These are phyloP conservation scores for Characodon lateralis DNA, from an alignment of 2,797 vertebrate genomes.

Conservation along the genomic window DNA sequence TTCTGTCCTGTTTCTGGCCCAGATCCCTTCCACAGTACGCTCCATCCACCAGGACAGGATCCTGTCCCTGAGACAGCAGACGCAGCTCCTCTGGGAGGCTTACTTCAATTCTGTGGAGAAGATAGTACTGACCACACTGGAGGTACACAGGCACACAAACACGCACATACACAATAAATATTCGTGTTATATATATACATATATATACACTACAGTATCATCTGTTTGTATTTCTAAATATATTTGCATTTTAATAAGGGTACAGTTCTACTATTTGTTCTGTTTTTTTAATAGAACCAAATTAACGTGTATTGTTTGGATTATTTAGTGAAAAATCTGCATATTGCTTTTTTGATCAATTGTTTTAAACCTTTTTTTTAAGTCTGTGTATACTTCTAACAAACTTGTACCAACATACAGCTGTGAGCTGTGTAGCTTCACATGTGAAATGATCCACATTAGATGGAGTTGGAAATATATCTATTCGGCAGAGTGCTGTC, in stretches of 20 bases:
- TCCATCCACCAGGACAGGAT: slow-evolving; percentile 99
- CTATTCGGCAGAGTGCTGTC: slow-evolving; percentile 36
- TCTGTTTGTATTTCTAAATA: too few species aligned
- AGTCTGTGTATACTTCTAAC: too few species aligned
- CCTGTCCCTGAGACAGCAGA: slow-evolving; percentile 98
- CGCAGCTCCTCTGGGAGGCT: slow-evolving; percentile 99
- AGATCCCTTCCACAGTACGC: slow-evolving; percentile 98
- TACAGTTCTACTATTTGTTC: background rate
- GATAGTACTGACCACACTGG: slow-evolving; percentile 97
- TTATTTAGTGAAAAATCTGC: background rate
- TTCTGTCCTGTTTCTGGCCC: slow-evolving; percentile 31
- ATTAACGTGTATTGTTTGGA: background rate
- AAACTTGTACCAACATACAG: background rate
- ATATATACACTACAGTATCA: too few species aligned
- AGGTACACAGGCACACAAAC: slow-evolving; percentile 82
- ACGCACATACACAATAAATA: too few species aligned
- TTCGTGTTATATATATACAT: too few species aligned
- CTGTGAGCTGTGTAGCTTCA: slow-evolving; percentile 12
- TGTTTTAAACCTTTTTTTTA: background rate
- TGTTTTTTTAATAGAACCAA: background rate
- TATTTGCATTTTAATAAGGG: too few species aligned
- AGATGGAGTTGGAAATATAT: slow-evolving; percentile 33
- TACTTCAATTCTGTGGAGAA: slow-evolving; percentile 99
- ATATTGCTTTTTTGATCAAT: background rate
- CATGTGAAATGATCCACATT: slow-evolving; percentile 16